These are phyloP conservation scores for Pegoplata infirma DNA, from an alignment of 2,888 invertebrate species.

Conservation along the genomic window DNA sequence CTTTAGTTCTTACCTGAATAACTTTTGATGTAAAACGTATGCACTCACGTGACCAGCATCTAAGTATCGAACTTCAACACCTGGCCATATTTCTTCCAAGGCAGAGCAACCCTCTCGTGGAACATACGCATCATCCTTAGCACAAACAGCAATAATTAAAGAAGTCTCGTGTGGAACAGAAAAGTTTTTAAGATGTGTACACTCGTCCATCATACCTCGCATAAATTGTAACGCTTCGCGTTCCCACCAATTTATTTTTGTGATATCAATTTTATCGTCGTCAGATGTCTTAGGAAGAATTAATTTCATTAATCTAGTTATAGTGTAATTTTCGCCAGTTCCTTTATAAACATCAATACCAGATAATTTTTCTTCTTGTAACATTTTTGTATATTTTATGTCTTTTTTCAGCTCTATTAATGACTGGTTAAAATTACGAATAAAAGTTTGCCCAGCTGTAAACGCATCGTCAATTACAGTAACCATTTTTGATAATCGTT, in stretches of 20 bases:
- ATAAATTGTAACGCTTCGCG: conserved; percentile 94
- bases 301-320: conserved; percentile 76
- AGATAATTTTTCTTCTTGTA: not conserved
- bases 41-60: conserved; percentile 94
- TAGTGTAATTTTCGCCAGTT: conserved; percentile 55
- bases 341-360: not conserved
- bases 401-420: conserved; percentile 78
- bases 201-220: conserved; percentile 99
- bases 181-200: conserved; percentile 97
- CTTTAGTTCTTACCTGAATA: conserved; percentile 93
- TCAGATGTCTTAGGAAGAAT: conserved; percentile 71
- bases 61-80: conserved; percentile 91
- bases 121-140: conserved; percentile 93
- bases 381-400: conserved; percentile 67
- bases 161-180: conserved; percentile 92
- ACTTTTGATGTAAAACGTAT: conserved; percentile 90
- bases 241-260: conserved; percentile 84
- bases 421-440: conserved; percentile 82
- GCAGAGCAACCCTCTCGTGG: conserved; percentile 90
- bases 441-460: conserved; percentile 86
- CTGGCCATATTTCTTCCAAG: conserved; percentile 95
- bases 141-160: conserved; percentile 93
- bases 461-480: conserved; percentile 87
- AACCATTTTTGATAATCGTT: conserved; percentile 92
- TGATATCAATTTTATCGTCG: conserved; percentile 79